Percentiles rank a stretch among this genome's conserved stretches.
Evolutionary conservation across 2,888 invertebrate genomes (phyloP).

Genomic region (Limnephilus rhombicus): DNA sequence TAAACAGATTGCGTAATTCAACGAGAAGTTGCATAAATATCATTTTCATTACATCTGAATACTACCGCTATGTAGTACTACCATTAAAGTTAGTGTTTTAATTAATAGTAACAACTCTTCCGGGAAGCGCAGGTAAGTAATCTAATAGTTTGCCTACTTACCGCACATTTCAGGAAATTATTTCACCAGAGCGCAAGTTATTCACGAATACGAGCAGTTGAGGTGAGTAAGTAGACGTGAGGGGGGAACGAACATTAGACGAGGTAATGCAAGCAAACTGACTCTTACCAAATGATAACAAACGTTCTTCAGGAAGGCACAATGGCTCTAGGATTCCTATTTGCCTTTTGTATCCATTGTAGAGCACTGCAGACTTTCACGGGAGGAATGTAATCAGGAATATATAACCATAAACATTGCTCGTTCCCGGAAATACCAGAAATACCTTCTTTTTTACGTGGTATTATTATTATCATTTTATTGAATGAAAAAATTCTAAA

Average conservation of each 20-base stretch:
- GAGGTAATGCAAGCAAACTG: background rate
- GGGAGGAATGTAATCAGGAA: background rate
- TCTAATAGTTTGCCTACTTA: background rate
- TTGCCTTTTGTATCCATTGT: background rate
- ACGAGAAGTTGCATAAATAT: too few species aligned
- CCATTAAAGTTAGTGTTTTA: background rate
- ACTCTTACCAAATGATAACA: slow-evolving; percentile 12
- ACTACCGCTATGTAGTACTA: too few species aligned
- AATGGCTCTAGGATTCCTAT: background rate
- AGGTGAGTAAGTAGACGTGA: background rate
- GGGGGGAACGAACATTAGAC: background rate
- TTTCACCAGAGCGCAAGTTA: background rate
- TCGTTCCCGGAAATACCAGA: background rate
- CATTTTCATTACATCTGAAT: too few species aligned
- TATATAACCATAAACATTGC: background rate
- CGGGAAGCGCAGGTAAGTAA: background rate
- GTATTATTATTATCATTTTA: too few species aligned
- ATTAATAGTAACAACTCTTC: background rate
- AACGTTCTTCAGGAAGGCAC: background rate
- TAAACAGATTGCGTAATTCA: too few species aligned
- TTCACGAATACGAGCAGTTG: background rate
- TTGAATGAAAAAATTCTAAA: too few species aligned
- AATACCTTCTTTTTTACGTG: background rate
- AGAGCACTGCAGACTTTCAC: background rate
- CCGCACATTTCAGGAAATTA: background rate